Percentiles rank a stretch among this genome's conserved stretches.
Conservation (phyloP, 2,113 vertebrate species). For the Macroglossus sobrinus region DNA sequence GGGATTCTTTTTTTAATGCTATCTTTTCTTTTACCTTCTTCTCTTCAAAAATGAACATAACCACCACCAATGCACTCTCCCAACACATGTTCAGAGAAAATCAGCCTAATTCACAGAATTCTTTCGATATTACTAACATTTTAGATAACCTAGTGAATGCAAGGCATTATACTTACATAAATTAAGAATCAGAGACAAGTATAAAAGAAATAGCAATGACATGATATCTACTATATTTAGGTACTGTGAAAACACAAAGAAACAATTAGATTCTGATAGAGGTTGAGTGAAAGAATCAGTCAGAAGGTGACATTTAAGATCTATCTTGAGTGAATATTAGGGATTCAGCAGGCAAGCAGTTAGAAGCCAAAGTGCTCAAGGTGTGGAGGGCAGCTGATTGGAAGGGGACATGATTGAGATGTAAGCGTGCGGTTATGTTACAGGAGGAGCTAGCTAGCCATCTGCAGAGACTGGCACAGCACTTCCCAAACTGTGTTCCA, state of each 20-base stretch:
- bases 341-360: background rate
- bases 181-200: background rate
- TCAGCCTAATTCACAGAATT: background rate
- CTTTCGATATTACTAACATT: background rate
- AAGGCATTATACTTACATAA: background rate
- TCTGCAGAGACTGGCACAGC: background rate
- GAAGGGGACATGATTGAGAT: background rate
- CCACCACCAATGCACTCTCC: background rate
- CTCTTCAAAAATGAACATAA: background rate
- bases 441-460: rapidly evolving
- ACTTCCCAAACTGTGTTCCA: background rate
- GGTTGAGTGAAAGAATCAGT: background rate
- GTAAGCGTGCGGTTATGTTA: rapidly evolving
- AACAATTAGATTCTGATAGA: background rate
- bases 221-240: background rate
- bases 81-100: background rate
- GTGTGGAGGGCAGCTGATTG: background rate
- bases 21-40: background rate
- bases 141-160: background rate
- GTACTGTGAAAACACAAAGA: background rate
- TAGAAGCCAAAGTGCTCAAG: background rate
- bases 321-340: background rate
- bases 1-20: background rate
- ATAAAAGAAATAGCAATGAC: background rate
- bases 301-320: background rate